These are phyloP conservation scores for Formica aserva DNA, from an alignment of 2,888 invertebrate genomes.

Conservation along the genomic window DNA sequence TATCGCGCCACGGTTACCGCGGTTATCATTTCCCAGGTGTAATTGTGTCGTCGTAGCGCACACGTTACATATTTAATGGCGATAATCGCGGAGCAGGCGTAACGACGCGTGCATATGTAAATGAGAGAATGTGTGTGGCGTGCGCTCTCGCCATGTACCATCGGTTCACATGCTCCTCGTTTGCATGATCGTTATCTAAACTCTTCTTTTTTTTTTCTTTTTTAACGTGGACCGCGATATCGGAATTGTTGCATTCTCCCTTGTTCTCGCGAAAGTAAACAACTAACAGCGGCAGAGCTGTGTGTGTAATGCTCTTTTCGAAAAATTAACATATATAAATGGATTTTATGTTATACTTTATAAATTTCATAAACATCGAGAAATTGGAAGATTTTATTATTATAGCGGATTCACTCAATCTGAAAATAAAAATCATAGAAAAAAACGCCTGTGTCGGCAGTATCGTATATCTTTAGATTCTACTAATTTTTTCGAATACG, in stretches of 20 bases:
- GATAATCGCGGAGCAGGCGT: constrained; percentile 21
- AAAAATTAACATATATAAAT: not conserved
- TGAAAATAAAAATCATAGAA: constrained; percentile 12
- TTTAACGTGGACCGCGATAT: not conserved
- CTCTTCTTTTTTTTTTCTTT: not conserved
- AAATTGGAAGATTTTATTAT: not conserved
- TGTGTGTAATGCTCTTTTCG: not conserved
- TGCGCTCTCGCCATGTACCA: not conserved
- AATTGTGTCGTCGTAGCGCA: constrained; percentile 37
- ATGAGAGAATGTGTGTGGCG: not conserved
- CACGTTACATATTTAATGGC: constrained; percentile 39
- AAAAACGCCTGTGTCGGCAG: not conserved
- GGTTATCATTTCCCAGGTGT: constrained; percentile 37
- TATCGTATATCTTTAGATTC: not conserved
- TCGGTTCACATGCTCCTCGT: not conserved
- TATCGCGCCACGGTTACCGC: constrained; percentile 19
- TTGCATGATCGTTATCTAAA: constrained; percentile 3
- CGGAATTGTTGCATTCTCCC: not conserved
- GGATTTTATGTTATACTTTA: not conserved
- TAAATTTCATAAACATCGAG: not conserved
- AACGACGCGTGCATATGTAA: not conserved
- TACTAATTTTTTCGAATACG: constrained; percentile 16
- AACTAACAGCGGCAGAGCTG: not conserved
- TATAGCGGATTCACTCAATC: not conserved
- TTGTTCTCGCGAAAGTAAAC: not conserved